Evolutionary conservation across 2,113 vertebrate genomes (phyloP).

Genomic region (Bothrops jararaca): DNA sequence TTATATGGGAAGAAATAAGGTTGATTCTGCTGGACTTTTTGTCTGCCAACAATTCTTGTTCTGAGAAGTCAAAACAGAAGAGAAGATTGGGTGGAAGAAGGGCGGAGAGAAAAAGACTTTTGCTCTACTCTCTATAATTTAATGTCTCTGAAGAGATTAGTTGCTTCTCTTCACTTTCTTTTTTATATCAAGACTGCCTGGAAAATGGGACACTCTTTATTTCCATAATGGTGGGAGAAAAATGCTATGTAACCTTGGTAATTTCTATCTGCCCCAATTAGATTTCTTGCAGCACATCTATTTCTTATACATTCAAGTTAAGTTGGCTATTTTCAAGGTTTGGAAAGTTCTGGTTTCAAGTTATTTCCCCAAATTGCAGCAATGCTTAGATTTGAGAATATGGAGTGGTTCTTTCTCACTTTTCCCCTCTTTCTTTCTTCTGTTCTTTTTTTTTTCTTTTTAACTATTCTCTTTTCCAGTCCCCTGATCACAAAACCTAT

Average conservation of each 20-base stretch:
- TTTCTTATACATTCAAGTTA: background rate
- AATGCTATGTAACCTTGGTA: background rate
- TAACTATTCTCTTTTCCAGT: background rate
- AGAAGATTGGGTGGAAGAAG: background rate
- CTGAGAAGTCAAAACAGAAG: background rate
- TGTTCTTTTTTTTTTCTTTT: background rate
- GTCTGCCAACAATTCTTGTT: background rate
- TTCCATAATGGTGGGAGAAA: background rate
- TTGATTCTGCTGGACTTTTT: background rate
- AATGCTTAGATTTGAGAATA: background rate
- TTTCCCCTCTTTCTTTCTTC: too few relatives aligned
- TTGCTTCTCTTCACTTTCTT: background rate
- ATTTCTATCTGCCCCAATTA: fast-evolving
- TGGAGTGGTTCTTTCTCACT: background rate
- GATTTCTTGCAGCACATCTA: background rate
- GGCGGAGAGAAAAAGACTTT: background rate
- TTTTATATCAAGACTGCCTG: slow-evolving; percentile 4
- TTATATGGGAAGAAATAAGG: background rate
- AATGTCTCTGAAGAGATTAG: background rate
- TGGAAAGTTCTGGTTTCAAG: background rate
- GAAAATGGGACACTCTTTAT: background rate
- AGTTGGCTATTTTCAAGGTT: background rate
- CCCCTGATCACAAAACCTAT: background rate
- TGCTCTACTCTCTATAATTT: background rate
- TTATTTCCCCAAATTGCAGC: background rate